These are phyloP conservation scores for Fragum whitleyi DNA, from an alignment of 2,888 invertebrate species.

Conservation along the genomic window DNA sequence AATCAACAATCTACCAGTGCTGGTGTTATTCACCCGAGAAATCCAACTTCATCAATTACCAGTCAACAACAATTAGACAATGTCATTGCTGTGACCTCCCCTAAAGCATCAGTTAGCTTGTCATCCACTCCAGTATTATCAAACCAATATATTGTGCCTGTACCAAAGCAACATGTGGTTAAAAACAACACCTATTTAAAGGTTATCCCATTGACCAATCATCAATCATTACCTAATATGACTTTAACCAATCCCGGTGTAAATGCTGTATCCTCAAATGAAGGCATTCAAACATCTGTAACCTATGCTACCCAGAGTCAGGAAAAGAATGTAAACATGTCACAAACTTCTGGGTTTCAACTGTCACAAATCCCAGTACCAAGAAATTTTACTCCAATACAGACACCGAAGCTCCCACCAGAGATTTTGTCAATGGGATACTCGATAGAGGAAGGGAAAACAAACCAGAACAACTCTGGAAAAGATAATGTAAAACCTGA, in stretches of 20 bases:
- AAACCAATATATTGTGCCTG: neutral
- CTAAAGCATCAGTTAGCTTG: neutral
- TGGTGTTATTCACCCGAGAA: neutral
- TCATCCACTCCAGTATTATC: neutral
- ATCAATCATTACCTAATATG: neutral
- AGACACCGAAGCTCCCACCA: constrained; percentile 47
- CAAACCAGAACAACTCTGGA: neutral
- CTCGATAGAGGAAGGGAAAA: neutral
- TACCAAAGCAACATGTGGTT: constrained; percentile 23
- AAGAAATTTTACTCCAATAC: constrained; percentile 25
- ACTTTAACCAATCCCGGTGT: neutral
- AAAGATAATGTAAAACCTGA: neutral
- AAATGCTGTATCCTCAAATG: neutral
- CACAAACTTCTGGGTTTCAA: neutral
- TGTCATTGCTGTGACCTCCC: neutral
- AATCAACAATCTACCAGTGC: neutral
- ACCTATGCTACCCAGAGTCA: neutral
- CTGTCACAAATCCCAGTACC: constrained; percentile 56
- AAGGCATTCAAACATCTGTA: neutral
- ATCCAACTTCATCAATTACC: neutral
- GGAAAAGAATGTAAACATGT: neutral
- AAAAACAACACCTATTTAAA: constrained; percentile 19
- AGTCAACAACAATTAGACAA: neutral
- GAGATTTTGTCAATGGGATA: constrained; percentile 24
- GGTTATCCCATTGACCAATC: constrained; percentile 17